A percentile compares a stretch with the other conserved stretches of the same genome.
phyloP scores from a whole-genome alignment of 2,888 invertebrate genomes.

The Aradus depressus region DNA sequence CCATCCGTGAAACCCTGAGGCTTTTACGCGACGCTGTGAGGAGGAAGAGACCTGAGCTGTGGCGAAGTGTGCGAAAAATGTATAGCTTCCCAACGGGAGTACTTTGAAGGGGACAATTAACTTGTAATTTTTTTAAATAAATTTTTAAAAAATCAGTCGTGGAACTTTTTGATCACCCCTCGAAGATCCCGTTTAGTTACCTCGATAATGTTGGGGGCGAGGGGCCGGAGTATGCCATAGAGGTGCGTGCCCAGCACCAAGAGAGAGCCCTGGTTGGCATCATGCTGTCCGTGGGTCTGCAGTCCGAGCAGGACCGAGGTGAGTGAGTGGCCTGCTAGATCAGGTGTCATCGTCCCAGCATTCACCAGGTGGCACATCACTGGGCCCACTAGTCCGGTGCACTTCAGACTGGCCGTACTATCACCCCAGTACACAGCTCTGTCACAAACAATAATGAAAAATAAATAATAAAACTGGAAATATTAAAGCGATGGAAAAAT shows the following conservation, averaged over 20 bases:
- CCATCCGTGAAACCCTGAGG: too few relatives aligned
- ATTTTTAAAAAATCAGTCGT: too few relatives aligned
- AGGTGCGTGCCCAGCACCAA: constrained; percentile 50
- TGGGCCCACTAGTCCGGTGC: constrained; percentile 61
- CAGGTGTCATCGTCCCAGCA: constrained; percentile 51
- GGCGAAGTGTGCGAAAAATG: too few relatives aligned
- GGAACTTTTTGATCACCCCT: too few relatives aligned
- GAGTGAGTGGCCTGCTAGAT: constrained; percentile 54
- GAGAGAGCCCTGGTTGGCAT: constrained; percentile 62
- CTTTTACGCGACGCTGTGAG: too few relatives aligned
- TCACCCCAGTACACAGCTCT: constrained; percentile 58
- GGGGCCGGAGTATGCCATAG: constrained; percentile 70
- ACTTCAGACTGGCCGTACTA: constrained; percentile 67
- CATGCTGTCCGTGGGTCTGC: constrained; percentile 80
- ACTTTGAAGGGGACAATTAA: too few relatives aligned
- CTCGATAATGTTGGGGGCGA: constrained; percentile 56
- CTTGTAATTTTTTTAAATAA: too few relatives aligned
- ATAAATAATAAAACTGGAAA: neutral
- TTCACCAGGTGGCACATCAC: constrained; percentile 54
- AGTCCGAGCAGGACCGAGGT: constrained; percentile 67
- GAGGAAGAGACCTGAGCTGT: too few relatives aligned
- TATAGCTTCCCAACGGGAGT: too few relatives aligned
- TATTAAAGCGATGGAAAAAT: too few relatives aligned
- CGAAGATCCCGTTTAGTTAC: too few relatives aligned
- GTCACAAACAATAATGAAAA: constrained; percentile 1